phyloP scores from a whole-genome alignment of 2,888 invertebrate genomes.

The Cerceris ruficornis region DNA sequence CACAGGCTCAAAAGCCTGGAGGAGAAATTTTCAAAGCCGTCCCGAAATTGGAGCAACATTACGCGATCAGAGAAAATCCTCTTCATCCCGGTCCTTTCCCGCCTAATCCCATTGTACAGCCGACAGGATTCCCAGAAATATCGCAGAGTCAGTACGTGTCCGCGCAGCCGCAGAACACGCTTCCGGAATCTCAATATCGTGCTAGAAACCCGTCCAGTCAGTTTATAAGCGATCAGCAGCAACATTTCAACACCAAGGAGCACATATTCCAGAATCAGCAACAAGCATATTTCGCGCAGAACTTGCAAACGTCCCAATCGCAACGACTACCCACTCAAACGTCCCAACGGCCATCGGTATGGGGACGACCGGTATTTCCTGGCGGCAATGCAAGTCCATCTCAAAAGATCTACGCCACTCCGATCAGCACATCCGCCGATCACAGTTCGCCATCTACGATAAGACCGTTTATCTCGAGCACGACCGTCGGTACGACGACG shows the following conservation, averaged over 20 bases:
- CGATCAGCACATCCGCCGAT: conserved; percentile 70
- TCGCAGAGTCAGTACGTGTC: conserved; percentile 83
- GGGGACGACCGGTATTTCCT: conserved; percentile 73
- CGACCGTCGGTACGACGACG: conserved; percentile 81
- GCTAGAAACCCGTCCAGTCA: conserved; percentile 49
- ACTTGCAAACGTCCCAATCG: conserved; percentile 72
- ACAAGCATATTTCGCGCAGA: conserved; percentile 73
- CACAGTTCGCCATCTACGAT: conserved; percentile 78
- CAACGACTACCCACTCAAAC: conserved; percentile 69
- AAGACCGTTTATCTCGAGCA: conserved; percentile 82
- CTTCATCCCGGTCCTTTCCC: conserved; percentile 79
- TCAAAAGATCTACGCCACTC: conserved; percentile 78
- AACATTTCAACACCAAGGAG: conserved; percentile 62
- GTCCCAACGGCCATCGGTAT: conserved; percentile 69
- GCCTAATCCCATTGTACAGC: conserved; percentile 69
- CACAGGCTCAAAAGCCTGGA: conserved; percentile 82
- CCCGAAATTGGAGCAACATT: conserved; percentile 91
- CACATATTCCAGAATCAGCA: conserved; percentile 76
- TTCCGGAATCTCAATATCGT: conserved; percentile 54
- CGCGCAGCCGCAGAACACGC: conserved; percentile 75
- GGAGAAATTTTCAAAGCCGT: conserved; percentile 90
- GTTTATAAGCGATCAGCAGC: conserved; percentile 53
- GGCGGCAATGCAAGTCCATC: conserved; percentile 55
- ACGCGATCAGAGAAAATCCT: conserved; percentile 79
- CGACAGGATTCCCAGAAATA: conserved; percentile 58